Evolutionary conservation across 1,140 invertebrate species (phyloP).

Genomic region (Antheraea mylitta): DNA sequence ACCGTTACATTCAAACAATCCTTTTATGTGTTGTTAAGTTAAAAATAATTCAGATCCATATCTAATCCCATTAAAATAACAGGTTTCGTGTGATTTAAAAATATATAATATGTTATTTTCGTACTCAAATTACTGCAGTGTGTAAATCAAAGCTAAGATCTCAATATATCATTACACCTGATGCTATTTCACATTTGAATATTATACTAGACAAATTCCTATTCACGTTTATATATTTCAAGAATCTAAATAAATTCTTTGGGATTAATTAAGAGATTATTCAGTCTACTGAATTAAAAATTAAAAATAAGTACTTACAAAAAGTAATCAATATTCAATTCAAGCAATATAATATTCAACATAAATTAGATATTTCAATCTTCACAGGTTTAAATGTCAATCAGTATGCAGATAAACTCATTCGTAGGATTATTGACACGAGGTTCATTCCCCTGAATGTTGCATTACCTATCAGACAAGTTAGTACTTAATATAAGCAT

Average conservation of each 20-base stretch:
- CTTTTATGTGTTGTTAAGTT: background rate
- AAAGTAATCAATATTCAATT: background rate
- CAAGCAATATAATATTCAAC: background rate
- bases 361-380: background rate
- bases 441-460: slow-evolving; percentile 57
- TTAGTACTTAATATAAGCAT: slow-evolving; percentile 53
- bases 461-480: slow-evolving; percentile 60
- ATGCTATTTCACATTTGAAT: background rate
- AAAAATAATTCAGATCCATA: background rate
- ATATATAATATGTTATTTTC: background rate
- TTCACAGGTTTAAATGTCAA: too few relatives aligned
- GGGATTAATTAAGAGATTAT: background rate
- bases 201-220: background rate
- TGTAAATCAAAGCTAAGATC: background rate
- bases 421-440: slow-evolving; percentile 59
- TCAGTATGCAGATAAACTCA: slow-evolving; percentile 51
- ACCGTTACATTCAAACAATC: too few relatives aligned
- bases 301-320: background rate
- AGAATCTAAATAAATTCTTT: background rate
- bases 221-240: background rate
- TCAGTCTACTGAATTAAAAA: background rate
- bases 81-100: background rate
- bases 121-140: background rate
- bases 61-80: background rate
- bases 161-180: background rate